Percentiles rank a stretch among this genome's conserved stretches.
Evolutionary conservation across 2,888 invertebrate genomes (phyloP).

Genomic region (Hemicrepidius hirtus): DNA sequence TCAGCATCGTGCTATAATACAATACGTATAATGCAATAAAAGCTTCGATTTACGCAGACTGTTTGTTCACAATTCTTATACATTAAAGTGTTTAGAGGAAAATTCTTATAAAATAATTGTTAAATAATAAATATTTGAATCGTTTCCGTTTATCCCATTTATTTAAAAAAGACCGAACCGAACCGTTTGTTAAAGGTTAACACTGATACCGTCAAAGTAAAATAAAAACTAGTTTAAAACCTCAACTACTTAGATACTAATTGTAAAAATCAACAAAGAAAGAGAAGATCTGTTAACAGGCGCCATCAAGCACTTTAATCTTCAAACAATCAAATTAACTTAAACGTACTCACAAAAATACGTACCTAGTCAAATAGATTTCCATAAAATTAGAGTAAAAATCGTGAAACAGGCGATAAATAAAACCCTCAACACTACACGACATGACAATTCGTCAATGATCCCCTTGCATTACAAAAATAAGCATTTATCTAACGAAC

Average conservation of each 20-base stretch:
- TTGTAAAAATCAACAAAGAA: slow-evolving; percentile 54
- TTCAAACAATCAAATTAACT: slow-evolving; percentile 52
- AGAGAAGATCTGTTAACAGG: slow-evolving; percentile 49
- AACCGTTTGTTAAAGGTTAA: slow-evolving; percentile 23
- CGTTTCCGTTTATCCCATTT: slow-evolving; percentile 10
- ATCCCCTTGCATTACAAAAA: slow-evolving; percentile 57
- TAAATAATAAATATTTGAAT: no score
- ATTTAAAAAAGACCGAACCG: slow-evolving; percentile 26
- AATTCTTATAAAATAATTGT: no score
- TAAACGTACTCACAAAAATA: slow-evolving; percentile 34
- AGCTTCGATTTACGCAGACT: no score
- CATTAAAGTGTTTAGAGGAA: no score
- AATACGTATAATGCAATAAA: no score
- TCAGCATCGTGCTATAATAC: no score
- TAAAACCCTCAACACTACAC: slow-evolving; percentile 50
- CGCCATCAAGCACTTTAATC: slow-evolving; percentile 45
- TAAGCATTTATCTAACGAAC: slow-evolving; percentile 61
- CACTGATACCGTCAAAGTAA: slow-evolving; percentile 33
- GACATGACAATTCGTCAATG: slow-evolving; percentile 57
- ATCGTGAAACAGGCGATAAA: slow-evolving; percentile 45
- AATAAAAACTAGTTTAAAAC: slow-evolving; percentile 47
- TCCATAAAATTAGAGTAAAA: slow-evolving; percentile 50
- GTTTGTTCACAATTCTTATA: no score
- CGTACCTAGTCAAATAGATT: slow-evolving; percentile 28
- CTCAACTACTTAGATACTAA: slow-evolving; percentile 48